A percentile compares a stretch with the other conserved stretches of the same genome.
Evolutionary conservation across 2,797 vertebrate genomes (phyloP).

Genomic region (Myiotriccus ornatus): DNA sequence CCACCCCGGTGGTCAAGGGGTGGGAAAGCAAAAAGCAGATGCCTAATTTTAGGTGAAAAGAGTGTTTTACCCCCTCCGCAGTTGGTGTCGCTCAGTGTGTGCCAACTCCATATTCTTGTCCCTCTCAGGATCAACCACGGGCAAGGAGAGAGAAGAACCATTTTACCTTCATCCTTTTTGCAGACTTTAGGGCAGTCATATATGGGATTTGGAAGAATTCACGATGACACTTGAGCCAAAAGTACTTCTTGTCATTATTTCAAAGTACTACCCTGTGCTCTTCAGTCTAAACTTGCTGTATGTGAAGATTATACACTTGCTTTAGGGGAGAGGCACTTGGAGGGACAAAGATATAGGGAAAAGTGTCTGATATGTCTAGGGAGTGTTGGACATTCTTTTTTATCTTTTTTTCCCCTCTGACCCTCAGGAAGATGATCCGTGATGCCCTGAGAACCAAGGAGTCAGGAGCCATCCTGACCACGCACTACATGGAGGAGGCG

Average conservation of each 20-base stretch:
- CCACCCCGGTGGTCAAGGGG: rapidly evolving
- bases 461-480: constrained; percentile 84
- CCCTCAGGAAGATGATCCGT: constrained; percentile 82
- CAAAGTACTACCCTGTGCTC: background rate
- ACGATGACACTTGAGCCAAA: rapidly evolving
- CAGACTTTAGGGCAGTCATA: background rate
- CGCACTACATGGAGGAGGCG: constrained; percentile 91
- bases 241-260: background rate
- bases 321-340: background rate
- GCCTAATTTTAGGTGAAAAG: background rate
- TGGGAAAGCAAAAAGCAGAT: background rate
- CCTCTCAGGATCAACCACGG: background rate
- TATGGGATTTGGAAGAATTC: background rate
- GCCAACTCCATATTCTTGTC: rapidly evolving
- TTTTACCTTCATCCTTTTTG: background rate
- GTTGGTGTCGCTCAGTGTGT: rapidly evolving
- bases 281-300: background rate
- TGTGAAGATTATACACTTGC: background rate
- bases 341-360: background rate
- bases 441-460: constrained; percentile 79
- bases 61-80: rapidly evolving
- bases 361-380: background rate
- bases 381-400: background rate
- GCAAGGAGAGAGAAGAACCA: background rate
- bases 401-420: rapidly evolving